Conservation (phyloP, 30 jellyfish, hydroid and myxozoan species). For the Hydractinia symbiolongicarpus region DNA sequence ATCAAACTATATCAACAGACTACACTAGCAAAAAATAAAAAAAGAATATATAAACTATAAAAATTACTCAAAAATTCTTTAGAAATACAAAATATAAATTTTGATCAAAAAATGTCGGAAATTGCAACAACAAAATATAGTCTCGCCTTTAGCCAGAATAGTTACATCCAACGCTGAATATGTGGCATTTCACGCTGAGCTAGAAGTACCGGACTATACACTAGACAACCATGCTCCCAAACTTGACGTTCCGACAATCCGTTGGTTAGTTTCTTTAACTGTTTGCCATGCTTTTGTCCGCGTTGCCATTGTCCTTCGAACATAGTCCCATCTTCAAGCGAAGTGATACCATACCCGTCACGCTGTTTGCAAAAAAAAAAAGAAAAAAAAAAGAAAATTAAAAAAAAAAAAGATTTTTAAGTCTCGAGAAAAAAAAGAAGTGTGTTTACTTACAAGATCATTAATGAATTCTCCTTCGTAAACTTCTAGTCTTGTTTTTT, state of each 20-base stretch:
- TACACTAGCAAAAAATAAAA: too few species aligned
- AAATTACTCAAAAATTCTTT: too few species aligned
- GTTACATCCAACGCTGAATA: slow-evolving; percentile 23
- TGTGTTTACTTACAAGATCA: slow-evolving; percentile 45
- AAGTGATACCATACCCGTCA: slow-evolving; percentile 73
- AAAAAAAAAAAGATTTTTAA: neutral
- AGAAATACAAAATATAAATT: too few species aligned
- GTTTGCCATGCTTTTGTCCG: slow-evolving; percentile 86
- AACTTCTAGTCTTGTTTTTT: slow-evolving; percentile 33
- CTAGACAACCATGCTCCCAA: slow-evolving; percentile 64
- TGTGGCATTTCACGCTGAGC: slow-evolving; percentile 74
- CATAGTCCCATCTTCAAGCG: slow-evolving; percentile 39
- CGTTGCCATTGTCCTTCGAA: slow-evolving; percentile 73
- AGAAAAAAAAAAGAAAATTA: neutral
- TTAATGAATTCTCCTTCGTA: slow-evolving; percentile 80
- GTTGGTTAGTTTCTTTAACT: slow-evolving; percentile 46
- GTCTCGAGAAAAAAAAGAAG: neutral
- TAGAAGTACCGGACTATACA: slow-evolving; percentile 57
- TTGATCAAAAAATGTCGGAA: too few species aligned
- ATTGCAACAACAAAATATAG: too few species aligned
- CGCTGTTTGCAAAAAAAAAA: slow-evolving; percentile 41
- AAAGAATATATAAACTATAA: too few species aligned
- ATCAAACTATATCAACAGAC: too few species aligned
- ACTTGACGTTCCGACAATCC: slow-evolving; percentile 79
- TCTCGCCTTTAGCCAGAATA: neutral